These are phyloP conservation scores for Nyctibius grandis DNA, from an alignment of 2,797 vertebrate genomes.

Conservation along the genomic window DNA sequence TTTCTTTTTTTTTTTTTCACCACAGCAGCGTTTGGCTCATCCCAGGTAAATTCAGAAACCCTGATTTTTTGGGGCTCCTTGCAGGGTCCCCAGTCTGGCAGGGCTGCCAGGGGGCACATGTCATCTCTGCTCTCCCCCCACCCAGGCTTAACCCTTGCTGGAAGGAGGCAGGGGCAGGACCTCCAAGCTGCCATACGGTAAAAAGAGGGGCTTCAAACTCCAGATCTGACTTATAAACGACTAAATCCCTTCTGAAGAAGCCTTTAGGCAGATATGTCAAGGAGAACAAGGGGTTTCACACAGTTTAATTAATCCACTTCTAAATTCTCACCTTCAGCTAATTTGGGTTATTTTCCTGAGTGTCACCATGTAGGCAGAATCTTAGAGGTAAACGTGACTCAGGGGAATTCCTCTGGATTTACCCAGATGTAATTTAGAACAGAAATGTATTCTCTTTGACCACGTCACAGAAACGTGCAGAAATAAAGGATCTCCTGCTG, in stretches of 20 bases:
- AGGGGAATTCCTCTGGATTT: slow-evolving; percentile 44
- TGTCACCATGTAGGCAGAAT: slow-evolving; percentile 31
- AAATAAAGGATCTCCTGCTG: not conserved
- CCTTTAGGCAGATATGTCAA: slow-evolving; percentile 1
- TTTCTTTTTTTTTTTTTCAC: not conserved
- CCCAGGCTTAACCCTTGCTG: not conserved
- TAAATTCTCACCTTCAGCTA: slow-evolving; percentile 59
- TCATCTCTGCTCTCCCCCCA: not conserved
- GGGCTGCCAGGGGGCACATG: rapidly evolving
- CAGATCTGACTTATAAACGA: not conserved
- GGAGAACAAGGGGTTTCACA: slow-evolving; percentile 38
- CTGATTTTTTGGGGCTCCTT: not conserved
- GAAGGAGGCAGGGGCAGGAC: not conserved
- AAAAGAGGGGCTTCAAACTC: not conserved
- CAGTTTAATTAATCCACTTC: slow-evolving; percentile 64
- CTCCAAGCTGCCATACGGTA: not conserved
- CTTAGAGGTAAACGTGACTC: slow-evolving; percentile 15
- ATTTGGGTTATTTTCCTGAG: slow-evolving; percentile 61
- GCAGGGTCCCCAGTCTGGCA: not conserved
- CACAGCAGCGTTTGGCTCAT: not conserved
- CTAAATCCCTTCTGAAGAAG: not conserved
- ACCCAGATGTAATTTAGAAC: slow-evolving; percentile 59
- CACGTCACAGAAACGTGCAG: slow-evolving; percentile 24
- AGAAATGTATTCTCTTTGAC: slow-evolving; percentile 47
- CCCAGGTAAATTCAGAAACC: not conserved